Base-by-base conservation (phyloP, 92 coral and sea anemone species). In the Metridium senile region DNA sequence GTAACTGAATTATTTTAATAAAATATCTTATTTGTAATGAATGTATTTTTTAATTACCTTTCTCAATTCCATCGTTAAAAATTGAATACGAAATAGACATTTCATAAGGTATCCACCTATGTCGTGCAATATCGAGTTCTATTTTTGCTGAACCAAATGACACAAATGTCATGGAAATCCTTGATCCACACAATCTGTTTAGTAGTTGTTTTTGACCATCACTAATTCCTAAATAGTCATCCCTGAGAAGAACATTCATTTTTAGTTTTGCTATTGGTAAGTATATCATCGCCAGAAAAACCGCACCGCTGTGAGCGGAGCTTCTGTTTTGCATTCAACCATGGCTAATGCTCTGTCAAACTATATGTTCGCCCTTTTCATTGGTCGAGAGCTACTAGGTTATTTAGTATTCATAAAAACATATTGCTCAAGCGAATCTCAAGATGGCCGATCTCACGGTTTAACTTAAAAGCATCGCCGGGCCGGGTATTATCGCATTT, bases 111-210 rank as follows among this genome's bases (percentile, higher is more conserved):
- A 3, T 3, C 59, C 59, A 13, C 25, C 59, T 2, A 2, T 4
- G 23, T 54, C 59, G 20, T 54, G n/a, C 25, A 6, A 54, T 3
- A 54, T 9, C 4, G 25, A 54, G 23, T 54, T 54, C 25, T 10
- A 70, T 52, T 47, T 21, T 26, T 1, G 61, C 61, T 25, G 58
- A 45, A 47, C 75, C 75, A 70, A 70, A 70, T n/a, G 75, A 45
- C 16, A 13, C 43, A 49, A 70, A 70, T 10, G 75, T 23, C n/a
- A 49, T 4, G n/a, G 75, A 47, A 1, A 23, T 47, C 16, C 59
- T 53, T 21, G 35, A 25, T 70, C 75, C 59, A 49, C 75, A 70
- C 33, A 70, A 32, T 45, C 20, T 70, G 10, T 26, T 30, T 23
- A 10, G 16, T 9, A 19, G 53, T 57, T 17, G 26, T 20, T 49